Percentiles rank a stretch among this genome's conserved stretches.
phyloP scores from a whole-genome alignment of 1,140 invertebrate genomes.

The Drosophila yakuba region DNA sequence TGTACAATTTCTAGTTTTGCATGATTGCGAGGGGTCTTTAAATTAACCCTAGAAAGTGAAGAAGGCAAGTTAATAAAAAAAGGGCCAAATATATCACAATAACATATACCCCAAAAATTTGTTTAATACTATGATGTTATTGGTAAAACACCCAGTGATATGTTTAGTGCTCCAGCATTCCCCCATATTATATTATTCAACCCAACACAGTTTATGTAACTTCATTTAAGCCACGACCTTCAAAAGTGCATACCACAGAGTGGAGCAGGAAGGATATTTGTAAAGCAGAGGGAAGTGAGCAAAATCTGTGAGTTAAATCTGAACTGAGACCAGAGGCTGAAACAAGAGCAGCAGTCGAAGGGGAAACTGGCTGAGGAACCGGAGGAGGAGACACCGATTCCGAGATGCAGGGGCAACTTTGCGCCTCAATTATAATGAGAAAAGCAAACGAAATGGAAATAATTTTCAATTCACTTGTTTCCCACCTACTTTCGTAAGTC shows the following conservation, averaged over 20 bases:
- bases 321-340: constrained; percentile 12
- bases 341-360: constrained; percentile 10
- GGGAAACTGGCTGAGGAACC: constrained; percentile 1
- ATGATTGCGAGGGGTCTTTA: too few relatives aligned
- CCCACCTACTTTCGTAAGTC: constrained; percentile 73
- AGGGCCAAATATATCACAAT: too few relatives aligned
- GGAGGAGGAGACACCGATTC: constrained; percentile 14
- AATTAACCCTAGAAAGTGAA: too few relatives aligned
- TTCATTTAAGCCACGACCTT: background rate
- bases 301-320: constrained; percentile 72
- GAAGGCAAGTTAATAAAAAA: too few relatives aligned
- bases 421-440: constrained; percentile 83
- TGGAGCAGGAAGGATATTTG: constrained; percentile 5
- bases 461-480: constrained; percentile 84
- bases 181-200: too few relatives aligned
- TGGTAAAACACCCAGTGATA: too few relatives aligned
- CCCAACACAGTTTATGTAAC: background rate
- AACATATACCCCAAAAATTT: too few relatives aligned
- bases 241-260: background rate
- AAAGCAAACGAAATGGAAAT: constrained; percentile 84
- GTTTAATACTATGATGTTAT: too few relatives aligned
- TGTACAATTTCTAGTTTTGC: too few relatives aligned
- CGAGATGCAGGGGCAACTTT: constrained; percentile 40
- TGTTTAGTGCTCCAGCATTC: too few relatives aligned
- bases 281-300: constrained; percentile 26